Base-by-base conservation (phyloP, 2,797 vertebrate genomes). In the Pangasius macronema region DNA sequence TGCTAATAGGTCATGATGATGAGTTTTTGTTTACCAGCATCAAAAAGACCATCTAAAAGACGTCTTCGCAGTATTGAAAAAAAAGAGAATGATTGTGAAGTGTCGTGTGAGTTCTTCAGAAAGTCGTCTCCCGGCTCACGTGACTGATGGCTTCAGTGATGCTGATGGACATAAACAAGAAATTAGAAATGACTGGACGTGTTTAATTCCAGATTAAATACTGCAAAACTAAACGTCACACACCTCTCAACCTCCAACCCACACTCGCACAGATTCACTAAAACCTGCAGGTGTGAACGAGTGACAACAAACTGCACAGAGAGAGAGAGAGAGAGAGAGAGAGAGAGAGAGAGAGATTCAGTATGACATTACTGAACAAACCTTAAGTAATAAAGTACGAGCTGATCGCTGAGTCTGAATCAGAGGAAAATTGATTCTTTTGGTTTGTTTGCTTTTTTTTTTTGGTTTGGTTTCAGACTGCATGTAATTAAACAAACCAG, bases 181-280 rank as follows among this genome's bases (percentile, higher is more conserved):
- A 59, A 59, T 59, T 22, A 59, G 33, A 13, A 36, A 36, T 8
- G 5, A 55, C 0, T 2, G 53, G 20, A 53, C 0, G 3, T 24
- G 33, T 24, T 39, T 7, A 8, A 39, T 61, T 53, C 30, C 27
- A 55, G 30, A 57, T 39, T 36, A 33, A 59, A 59, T 55, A 22
- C 10, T 55, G 16, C 55, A 55, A 24, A 27, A 33, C 0, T 16
- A 1, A 65, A 82, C 5, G 22, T 33, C 16, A 22, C 83, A 18
- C 61, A 85, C 83, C 83, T 85, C 51, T 73, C 33, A 67, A 79
- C 16, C 7, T n/a, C 49, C 46, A 86, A 67, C 1, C 30, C 75
- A 30, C 13, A 18, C 33, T 86, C 85, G 13, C 75, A 86, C 10
- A 86, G 75, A 68, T 86, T 80, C 61, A 86, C 73, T 20, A 86